Conservation (phyloP, 1,140 invertebrate species). For the Pristionchus pacificus region DNA sequence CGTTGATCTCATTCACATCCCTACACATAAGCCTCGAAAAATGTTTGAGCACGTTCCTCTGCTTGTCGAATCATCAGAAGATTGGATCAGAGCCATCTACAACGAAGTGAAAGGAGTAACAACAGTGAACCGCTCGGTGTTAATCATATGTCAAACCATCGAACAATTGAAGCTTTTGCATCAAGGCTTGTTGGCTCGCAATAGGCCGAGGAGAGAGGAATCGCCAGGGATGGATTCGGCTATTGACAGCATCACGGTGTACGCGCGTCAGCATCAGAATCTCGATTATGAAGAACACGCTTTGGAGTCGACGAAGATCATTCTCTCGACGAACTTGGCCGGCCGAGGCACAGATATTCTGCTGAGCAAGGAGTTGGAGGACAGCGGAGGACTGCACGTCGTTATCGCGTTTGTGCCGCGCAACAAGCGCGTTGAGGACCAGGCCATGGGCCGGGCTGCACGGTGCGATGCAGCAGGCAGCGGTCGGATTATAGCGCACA, state of each 20-base stretch:
- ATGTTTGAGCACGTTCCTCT: slow-evolving; percentile 13
- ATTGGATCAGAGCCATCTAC: slow-evolving; percentile 4
- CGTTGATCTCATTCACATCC: slow-evolving; percentile 5
- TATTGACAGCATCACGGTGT: neutral
- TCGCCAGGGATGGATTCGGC: too few species aligned
- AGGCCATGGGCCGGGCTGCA: slow-evolving; percentile 58
- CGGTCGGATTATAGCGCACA: slow-evolving; percentile 16
- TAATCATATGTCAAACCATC: slow-evolving; percentile 15
- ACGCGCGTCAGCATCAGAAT: slow-evolving; percentile 9
- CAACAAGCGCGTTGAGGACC: slow-evolving; percentile 57
- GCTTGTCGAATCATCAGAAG: neutral
- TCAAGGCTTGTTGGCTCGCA: neutral
- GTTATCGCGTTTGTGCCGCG: slow-evolving; percentile 56
- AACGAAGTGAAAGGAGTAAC: neutral
- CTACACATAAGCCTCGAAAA: neutral
- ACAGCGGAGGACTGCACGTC: slow-evolving; percentile 58
- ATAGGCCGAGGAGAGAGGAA: neutral
- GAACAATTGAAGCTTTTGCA: neutral
- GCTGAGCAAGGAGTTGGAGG: slow-evolving; percentile 39
- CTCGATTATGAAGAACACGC: slow-evolving; percentile 3
- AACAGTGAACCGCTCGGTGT: slow-evolving; percentile 7
- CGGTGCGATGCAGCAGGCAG: slow-evolving; percentile 48
- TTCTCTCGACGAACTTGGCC: slow-evolving; percentile 60
- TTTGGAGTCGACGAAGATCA: slow-evolving; percentile 22
- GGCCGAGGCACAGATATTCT: slow-evolving; percentile 60